These are phyloP conservation scores for Acrocephalus scirpaceus DNA, from an alignment of 2,797 vertebrate species.

Conservation along the genomic window DNA sequence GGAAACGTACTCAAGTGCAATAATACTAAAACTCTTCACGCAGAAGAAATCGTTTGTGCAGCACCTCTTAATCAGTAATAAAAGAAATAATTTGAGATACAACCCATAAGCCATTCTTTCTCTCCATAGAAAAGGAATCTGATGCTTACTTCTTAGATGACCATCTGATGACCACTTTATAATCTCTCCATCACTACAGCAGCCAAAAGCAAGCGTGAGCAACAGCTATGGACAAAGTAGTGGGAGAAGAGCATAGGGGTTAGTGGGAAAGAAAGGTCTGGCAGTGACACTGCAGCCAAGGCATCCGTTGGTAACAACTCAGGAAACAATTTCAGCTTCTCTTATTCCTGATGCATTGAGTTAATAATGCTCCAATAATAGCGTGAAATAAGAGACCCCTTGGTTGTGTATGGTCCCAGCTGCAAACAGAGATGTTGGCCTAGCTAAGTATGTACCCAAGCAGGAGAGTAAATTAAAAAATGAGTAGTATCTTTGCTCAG, in stretches of 20 bases:
- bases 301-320: neutral
- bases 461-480: neutral
- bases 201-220: neutral
- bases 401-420: neutral
- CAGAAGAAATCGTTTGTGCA: neutral
- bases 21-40: neutral
- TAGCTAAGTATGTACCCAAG: neutral
- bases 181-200: neutral
- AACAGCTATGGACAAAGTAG: neutral
- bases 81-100: neutral
- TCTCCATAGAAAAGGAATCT: neutral
- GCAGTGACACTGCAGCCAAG: neutral
- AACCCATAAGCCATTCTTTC: neutral
- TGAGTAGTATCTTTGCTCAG: neutral
- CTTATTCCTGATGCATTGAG: neutral
- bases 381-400: neutral
- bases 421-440: neutral
- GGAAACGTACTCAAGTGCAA: neutral
- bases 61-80: neutral
- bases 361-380: neutral
- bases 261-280: neutral
- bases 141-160: neutral
- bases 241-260: neutral
- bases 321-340: neutral
- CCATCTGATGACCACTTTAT: neutral